Evolutionary conservation across 2,888 invertebrate species (phyloP), one percentile per base, ranked within the genome.

Genomic region (Cerastis leucographa): DNA sequence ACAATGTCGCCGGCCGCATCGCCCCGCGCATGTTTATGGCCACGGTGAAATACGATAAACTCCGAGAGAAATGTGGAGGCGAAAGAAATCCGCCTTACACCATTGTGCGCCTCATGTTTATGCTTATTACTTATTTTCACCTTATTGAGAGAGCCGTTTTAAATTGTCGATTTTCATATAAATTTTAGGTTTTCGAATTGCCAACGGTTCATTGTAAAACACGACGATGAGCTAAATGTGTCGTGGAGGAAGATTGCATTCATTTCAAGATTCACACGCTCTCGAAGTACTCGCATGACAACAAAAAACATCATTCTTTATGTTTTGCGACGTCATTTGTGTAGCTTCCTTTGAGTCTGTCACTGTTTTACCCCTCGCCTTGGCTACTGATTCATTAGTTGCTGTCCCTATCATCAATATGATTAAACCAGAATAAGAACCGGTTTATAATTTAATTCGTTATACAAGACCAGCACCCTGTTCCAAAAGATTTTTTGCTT

Each of bases 111-210:
- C 92, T 94, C 94, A 94, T 94, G 93, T 95, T 96, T 95, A 95
- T 94, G 94, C 93, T 95, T 95, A 95, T 96, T 95, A 95, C 95
- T 94, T 95, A 95, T 95, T 95, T 94, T 94, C 94, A 95, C 94
- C 94, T 93, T 93, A 94, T 93, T 91, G 92, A 94, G 93, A 88
- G 87, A 89, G 91, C 89, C 90, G 87, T 91, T 93, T 93, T 91
- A 91, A 94, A 93, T 89, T 91, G 93, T 93, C 91, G 89, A 91
- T 90, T 92, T 92, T 90, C 88, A 89, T 91, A 92, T 92, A 90
- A 91, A 91, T 91, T 92, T 91, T 88, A 89, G 84, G 88, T 88
- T 89, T 87, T 87, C 85, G 84, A 90, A 90, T 87, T 87, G 84
- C 81, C 89, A 90, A 88, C 87, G 81, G 78, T 88, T 89, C 89